Evolutionary conservation across 2,113 vertebrate species (phyloP), one percentile per base, ranked within the genome.

Genomic region (Riparia riparia): DNA sequence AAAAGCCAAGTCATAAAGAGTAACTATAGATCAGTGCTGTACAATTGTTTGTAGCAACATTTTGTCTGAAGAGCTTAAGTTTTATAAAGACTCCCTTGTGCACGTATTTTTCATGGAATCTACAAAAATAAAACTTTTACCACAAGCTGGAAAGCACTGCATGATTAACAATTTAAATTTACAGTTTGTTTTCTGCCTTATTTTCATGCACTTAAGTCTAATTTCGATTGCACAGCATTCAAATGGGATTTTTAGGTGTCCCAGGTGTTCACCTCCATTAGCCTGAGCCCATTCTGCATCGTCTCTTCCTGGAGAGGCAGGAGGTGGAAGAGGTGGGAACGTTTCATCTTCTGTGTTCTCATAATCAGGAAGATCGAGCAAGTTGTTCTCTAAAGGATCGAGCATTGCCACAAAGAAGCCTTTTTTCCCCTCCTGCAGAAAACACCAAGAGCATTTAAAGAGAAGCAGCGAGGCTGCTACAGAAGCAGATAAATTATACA

Each of bases 251-350:
- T 76, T 79, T n/a, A 34, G 18, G 50, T 19, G 29, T 42, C 16
- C 5, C 5, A 3, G 10, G 17, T 12, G 28, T 4, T 90, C 81
- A 98, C 99, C 98, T 98, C 97, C 98, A 47, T 97, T 97, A 47
- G 56, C 90, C 57, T 97, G 97, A 65, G 97, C 95, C 68, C 89
- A 98, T 16, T 98, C 98, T 3, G 76, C 96, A 24, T 94, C 96
- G 1, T 92, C 97, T 71, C 92, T 96, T 44, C 98, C 98, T 1
- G 99, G 99, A 57, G 99, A 99, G 42, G 68, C 91, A 28, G 99
- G 99, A 17, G 99, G 98, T 5, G 99, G 99, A 8, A 99, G 98
- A 37, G 99, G 98, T 29, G 98, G 98, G 76, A 99, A 99, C 1
- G 58, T 93, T 91, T 99, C 99, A 7, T 99, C 99, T 74, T 99